A percentile compares a stretch with the other conserved stretches of the same genome.
phyloP scores from a whole-genome alignment of 53 echinoderm and acorn worm species.

The Hippasteria phrygiana region DNA sequence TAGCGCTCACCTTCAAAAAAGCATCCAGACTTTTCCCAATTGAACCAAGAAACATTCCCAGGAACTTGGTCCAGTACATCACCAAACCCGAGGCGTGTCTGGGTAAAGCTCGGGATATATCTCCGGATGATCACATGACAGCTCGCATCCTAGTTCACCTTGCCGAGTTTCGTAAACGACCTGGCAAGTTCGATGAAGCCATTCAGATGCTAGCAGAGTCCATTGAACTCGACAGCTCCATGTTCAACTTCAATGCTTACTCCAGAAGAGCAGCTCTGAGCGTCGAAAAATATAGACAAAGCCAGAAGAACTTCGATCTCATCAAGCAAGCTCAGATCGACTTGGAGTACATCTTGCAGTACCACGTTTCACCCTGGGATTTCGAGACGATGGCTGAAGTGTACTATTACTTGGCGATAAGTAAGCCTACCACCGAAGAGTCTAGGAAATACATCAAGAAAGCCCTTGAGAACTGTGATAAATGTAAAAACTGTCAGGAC shows the following conservation, averaged over 20 bases:
- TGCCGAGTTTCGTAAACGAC: not conserved
- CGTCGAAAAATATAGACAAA: not conserved
- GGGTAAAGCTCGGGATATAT: not conserved
- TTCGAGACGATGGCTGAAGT: too few species aligned
- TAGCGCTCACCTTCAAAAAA: not conserved
- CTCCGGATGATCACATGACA: not conserved
- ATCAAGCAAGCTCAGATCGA: not conserved
- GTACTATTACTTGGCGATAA: not conserved
- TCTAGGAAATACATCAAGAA: not conserved
- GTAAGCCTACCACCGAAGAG: not conserved
- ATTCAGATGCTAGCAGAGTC: not conserved
- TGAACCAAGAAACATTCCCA: not conserved
- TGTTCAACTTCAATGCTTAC: not conserved
- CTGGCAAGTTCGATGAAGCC: not conserved
- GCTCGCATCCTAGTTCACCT: not conserved
- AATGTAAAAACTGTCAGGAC: not conserved
- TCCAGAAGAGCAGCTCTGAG: not conserved
- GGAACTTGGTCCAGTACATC: not conserved
- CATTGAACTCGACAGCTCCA: not conserved
- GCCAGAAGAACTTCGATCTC: not conserved
- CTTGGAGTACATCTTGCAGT: slow-evolving; percentile 9
- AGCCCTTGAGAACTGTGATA: not conserved
- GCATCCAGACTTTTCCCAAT: not conserved
- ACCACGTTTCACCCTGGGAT: slow-evolving; percentile 5
- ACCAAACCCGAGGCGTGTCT: not conserved